phyloP scores from a whole-genome alignment of 2,888 invertebrate genomes.

The Alsophila aescularia region DNA sequence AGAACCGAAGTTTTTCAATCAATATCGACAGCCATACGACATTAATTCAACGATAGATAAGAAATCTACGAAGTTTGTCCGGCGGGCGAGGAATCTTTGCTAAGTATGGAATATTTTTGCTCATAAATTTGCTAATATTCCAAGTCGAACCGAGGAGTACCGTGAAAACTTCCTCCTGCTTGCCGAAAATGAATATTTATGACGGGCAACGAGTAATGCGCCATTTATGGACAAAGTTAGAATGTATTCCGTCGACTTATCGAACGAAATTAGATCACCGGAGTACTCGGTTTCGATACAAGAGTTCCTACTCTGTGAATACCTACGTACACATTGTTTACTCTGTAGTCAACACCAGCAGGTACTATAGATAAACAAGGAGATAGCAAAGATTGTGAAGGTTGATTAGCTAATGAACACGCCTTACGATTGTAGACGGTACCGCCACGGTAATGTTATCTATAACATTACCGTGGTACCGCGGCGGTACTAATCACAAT shows the following conservation, averaged over 20 bases:
- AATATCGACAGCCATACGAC: constrained; percentile 23
- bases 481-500: too few species aligned
- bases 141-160: constrained; percentile 61
- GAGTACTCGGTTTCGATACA: constrained; percentile 42
- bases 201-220: constrained; percentile 75
- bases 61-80: constrained; percentile 34
- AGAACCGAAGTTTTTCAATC: constrained; percentile 24
- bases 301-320: constrained; percentile 26
- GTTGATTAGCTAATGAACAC: background rate
- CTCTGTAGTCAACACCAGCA: background rate
- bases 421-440: background rate
- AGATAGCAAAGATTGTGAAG: background rate
- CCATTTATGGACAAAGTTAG: constrained; percentile 81
- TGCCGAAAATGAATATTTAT: constrained; percentile 83
- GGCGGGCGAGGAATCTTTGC: constrained; percentile 28
- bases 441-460: too few species aligned
- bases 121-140: constrained; percentile 81
- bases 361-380: background rate
- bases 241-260: constrained; percentile 73
- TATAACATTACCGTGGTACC: too few species aligned
- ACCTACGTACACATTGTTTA: constrained; percentile 16
- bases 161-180: constrained; percentile 75
- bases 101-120: constrained; percentile 69
- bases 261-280: constrained; percentile 61
- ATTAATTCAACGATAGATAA: constrained; percentile 33